These are phyloP conservation scores for Pygoscelis adeliae DNA, from an alignment of 2,113 vertebrate species.

Conservation along the genomic window DNA sequence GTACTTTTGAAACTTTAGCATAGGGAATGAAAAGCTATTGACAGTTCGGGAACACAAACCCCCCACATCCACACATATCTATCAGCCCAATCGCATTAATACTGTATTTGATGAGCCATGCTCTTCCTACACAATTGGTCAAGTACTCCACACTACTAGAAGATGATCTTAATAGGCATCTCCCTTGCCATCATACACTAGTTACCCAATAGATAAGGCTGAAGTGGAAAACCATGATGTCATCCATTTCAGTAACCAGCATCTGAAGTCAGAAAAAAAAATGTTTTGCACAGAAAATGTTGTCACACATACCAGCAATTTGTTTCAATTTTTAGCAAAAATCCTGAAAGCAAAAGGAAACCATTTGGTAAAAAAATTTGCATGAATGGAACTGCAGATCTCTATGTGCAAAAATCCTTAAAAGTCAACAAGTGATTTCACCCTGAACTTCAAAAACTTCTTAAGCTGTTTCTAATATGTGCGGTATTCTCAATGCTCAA, in stretches of 20 bases:
- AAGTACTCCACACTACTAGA: neutral
- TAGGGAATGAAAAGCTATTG: neutral
- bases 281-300: neutral
- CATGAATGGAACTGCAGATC: neutral
- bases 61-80: neutral
- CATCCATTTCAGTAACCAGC: neutral
- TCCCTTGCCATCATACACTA: neutral
- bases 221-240: neutral
- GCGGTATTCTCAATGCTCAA: neutral
- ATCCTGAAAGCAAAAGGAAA: neutral
- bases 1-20: neutral
- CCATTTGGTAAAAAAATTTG: neutral
- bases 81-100: rapidly evolving
- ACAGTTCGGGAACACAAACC: neutral
- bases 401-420: neutral
- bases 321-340: neutral
- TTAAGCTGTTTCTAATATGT: neutral
- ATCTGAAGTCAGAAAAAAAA: neutral
- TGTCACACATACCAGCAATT: neutral
- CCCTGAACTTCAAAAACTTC: neutral
- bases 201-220: neutral
- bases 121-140: neutral
- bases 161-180: neutral
- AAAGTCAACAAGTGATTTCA: neutral
- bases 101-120: neutral